Base-by-base conservation (phyloP, 2,113 vertebrate species). In the Brachionichthys hirsutus region DNA sequence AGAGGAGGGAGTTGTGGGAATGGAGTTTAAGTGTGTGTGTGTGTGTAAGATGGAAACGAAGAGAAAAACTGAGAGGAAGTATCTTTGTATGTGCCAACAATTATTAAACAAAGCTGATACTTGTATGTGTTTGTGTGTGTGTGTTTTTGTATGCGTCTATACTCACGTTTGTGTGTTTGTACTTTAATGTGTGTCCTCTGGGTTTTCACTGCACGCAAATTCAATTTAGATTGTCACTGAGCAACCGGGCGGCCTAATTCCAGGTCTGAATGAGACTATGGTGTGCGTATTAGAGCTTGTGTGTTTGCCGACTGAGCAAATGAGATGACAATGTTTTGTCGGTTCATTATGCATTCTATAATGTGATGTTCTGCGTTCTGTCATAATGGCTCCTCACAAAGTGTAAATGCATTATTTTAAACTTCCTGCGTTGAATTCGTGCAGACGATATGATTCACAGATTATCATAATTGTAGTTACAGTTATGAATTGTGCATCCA, bases 191-290 rank as follows among this genome's bases (percentile, higher is more conserved):
- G 47, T 54, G 63, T 76, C 73, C 68, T 74, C 54, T 67, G 72
- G 63, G 79, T 57, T 73, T 62, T 81, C 58, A 54, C 52, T 49
- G 63, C 71, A 74, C 50, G 73, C 52, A 78, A 80, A 82, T 86
- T 85, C 70, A 80, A 86, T 88, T 86, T 80, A 55, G 78, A 22
- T 67, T 83, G 86, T 84, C 84, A 83, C 56, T 83, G 70, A 85
- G 67, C 73, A 83, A 80, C 80, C 80, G 73, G 68, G 40, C 51
- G 62, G 58, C 52, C 73, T 85, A 83, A 83, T 81, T 80, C 73
- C 62, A 63, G 38, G 52, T 62, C 63, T 73, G 60, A 69, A 70
- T 46, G 18, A 14, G 45, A 54, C 60, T 53, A 2, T 44, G 16
- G 43, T 62, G 22, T 61, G 59, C 41, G 40, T 41, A 10, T 53